Percentiles rank a stretch among this genome's conserved stretches.
Conservation (phyloP, 2,888 invertebrate species). For the Apodemia mormo region DNA sequence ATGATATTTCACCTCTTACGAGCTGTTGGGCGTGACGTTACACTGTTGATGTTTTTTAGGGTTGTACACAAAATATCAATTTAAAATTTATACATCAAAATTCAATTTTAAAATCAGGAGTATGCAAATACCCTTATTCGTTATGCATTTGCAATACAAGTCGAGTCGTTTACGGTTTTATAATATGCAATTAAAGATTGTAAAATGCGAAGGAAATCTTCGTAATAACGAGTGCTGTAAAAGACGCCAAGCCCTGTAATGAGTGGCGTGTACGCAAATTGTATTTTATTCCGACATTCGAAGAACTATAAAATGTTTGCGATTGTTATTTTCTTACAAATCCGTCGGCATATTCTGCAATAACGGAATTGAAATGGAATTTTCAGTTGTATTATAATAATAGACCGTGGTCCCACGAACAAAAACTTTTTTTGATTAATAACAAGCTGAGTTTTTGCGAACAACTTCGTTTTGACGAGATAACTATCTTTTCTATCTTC, state of each 20-base stretch:
- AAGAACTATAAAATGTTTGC: constrained; percentile 60
- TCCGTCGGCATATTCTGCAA: constrained; percentile 15
- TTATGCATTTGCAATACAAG: constrained; percentile 19
- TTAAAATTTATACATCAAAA: background rate
- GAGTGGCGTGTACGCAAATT: constrained; percentile 63
- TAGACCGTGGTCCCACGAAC: too few species aligned
- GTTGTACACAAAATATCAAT: background rate
- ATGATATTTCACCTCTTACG: too few species aligned
- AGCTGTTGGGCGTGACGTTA: too few species aligned
- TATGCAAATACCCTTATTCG: background rate
- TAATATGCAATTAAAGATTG: constrained; percentile 78
- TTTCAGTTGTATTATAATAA: too few species aligned
- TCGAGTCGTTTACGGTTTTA: constrained; percentile 53
- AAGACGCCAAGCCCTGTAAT: constrained; percentile 50
- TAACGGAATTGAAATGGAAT: constrained; percentile 22
- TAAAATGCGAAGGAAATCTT: constrained; percentile 73
- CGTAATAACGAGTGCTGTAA: constrained; percentile 66
- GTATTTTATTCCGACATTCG: constrained; percentile 58
- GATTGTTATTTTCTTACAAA: constrained; percentile 47
- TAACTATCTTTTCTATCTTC: too few species aligned
- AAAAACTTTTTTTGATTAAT: background rate
- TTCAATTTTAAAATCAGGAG: background rate
- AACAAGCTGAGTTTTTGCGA: too few species aligned
- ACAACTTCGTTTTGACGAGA: too few species aligned
- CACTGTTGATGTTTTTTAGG: too few species aligned